Conservation (phyloP, 1,140 invertebrate genomes). For the Oncopeltus fasciatus region DNA sequence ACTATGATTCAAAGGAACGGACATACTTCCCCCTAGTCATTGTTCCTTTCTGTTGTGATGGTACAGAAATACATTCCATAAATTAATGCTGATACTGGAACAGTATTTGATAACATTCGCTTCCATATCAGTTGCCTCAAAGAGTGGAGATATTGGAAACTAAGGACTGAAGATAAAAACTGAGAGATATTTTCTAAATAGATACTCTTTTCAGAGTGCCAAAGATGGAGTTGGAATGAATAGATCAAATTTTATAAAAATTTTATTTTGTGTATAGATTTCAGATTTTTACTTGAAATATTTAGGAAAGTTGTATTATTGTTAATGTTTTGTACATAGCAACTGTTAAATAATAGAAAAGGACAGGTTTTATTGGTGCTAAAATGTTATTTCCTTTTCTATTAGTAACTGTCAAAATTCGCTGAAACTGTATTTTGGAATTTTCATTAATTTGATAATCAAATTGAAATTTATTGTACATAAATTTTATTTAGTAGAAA, state of each 20-base stretch:
- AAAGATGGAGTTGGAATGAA: neutral
- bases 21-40: constrained; percentile 12
- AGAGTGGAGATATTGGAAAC: neutral
- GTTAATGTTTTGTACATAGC: too few relatives aligned
- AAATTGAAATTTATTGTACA: too few relatives aligned
- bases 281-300: too few relatives aligned
- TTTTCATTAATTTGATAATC: too few relatives aligned
- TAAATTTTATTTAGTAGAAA: too few relatives aligned
- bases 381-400: too few relatives aligned
- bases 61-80: neutral
- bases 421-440: too few relatives aligned
- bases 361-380: too few relatives aligned
- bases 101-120: neutral
- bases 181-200: neutral
- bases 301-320: too few relatives aligned
- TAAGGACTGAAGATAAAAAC: neutral
- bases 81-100: neutral
- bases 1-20: constrained; percentile 13
- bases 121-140: neutral
- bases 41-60: neutral
- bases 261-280: neutral
- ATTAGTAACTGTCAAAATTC: too few relatives aligned
- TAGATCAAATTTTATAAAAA: neutral
- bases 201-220: neutral
- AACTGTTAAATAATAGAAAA: too few relatives aligned